phyloP scores from a whole-genome alignment of 30 jellyfish, hydroid and myxozoan species.

The Cassiopea andromeda region DNA sequence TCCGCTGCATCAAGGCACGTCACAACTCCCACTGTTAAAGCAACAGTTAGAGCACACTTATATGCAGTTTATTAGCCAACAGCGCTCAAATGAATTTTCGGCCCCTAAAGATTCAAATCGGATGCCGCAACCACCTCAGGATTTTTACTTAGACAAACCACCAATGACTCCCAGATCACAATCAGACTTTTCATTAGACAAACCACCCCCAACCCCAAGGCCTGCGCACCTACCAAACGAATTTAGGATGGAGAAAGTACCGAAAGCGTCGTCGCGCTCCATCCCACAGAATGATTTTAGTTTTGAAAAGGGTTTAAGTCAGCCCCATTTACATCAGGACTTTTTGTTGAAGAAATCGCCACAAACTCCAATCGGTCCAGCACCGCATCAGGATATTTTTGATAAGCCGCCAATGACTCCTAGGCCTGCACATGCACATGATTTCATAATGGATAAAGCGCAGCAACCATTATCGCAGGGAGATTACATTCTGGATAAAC shows the following conservation, averaged over 20 bases:
- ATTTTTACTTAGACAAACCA: slow-evolving; percentile 54
- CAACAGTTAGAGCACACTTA: slow-evolving; percentile 63
- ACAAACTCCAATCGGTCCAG: slow-evolving; percentile 59
- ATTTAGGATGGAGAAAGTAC: slow-evolving; percentile 43
- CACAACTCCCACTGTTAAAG: slow-evolving; percentile 42
- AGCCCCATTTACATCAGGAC: slow-evolving; percentile 65
- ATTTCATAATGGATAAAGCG: slow-evolving; percentile 63
- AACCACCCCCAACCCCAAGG: slow-evolving; percentile 71
- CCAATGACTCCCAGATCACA: slow-evolving; percentile 79
- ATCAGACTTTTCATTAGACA: slow-evolving; percentile 49
- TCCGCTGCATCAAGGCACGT: slow-evolving; percentile 47
- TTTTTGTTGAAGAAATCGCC: slow-evolving; percentile 63
- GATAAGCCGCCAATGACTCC: slow-evolving; percentile 63
- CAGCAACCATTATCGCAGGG: slow-evolving; percentile 46
- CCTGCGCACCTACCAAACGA: slow-evolving; percentile 57
- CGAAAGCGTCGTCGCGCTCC: slow-evolving; percentile 12
- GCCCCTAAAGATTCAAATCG: slow-evolving; percentile 35
- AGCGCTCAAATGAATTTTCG: slow-evolving; percentile 46
- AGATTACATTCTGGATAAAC: slow-evolving; percentile 48
- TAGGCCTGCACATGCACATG: slow-evolving; percentile 46
- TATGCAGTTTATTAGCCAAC: slow-evolving; percentile 60
- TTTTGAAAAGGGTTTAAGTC: slow-evolving; percentile 50
- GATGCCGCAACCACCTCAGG: slow-evolving; percentile 48
- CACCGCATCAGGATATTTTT: slow-evolving; percentile 57
- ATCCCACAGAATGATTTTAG: slow-evolving; percentile 42